Conservation (phyloP, 2,797 vertebrate species). For the Otus scops region DNA sequence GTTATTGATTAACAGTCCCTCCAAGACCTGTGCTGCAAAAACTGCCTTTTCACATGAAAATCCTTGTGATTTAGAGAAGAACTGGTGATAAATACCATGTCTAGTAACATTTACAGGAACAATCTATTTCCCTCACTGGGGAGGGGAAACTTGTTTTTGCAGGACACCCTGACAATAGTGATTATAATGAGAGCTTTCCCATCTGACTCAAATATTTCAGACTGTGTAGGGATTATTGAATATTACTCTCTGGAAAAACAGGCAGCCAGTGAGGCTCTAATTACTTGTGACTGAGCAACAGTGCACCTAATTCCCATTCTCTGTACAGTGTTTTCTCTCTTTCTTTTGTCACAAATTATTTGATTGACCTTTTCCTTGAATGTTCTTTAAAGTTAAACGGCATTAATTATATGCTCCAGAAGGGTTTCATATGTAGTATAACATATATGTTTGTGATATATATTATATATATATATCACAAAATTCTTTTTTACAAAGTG, state of each 20-base stretch:
- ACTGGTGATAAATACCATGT: not conserved
- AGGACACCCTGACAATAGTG: not conserved
- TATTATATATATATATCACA: not conserved
- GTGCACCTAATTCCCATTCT: not conserved
- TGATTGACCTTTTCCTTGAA: not conserved
- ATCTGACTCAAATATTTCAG: not conserved
- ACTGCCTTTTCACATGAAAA: not conserved
- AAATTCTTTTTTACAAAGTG: not conserved
- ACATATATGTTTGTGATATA: not conserved
- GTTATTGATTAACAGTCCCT: not conserved
- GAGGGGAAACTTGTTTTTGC: not conserved
- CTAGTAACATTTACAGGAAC: not conserved
- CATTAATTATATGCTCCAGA: not conserved
- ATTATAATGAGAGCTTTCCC: not conserved
- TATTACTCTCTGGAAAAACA: not conserved
- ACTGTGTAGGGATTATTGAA: not conserved
- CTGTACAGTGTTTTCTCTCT: not conserved
- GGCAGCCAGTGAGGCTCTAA: not conserved
- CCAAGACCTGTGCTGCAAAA: not conserved
- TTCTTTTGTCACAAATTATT: not conserved
- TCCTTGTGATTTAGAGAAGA: not conserved
- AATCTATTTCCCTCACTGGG: not conserved
- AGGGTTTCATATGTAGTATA: not conserved
- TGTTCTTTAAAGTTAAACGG: not conserved
- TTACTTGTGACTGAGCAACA: not conserved